phyloP scores from a whole-genome alignment of 2,888 invertebrate genomes.

The Phasia obesa region DNA sequence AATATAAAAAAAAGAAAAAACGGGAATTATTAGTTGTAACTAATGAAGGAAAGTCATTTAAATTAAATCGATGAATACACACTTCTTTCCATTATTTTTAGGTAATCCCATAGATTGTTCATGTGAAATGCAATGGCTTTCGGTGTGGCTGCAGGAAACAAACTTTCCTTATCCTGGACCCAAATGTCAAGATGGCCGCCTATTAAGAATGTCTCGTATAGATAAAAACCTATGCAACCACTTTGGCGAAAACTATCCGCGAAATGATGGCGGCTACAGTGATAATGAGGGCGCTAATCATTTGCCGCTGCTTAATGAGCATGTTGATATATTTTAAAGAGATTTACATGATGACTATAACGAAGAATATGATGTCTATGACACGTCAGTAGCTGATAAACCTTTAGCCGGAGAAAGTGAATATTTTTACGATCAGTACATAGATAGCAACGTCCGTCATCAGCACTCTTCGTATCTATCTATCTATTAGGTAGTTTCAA shows the following conservation, averaged over 20 bases:
- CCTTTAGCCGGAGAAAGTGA: constrained; percentile 90
- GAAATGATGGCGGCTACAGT: constrained; percentile 68
- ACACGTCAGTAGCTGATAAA: constrained; percentile 82
- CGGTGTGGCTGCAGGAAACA: constrained; percentile 91
- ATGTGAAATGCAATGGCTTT: constrained; percentile 91
- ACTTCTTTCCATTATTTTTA: no score
- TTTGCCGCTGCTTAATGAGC: constrained; percentile 86
- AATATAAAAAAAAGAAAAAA: no score
- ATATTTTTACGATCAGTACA: constrained; percentile 92
- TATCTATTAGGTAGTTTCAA: no score
- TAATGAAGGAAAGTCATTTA: no score
- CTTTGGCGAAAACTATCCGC: constrained; percentile 74
- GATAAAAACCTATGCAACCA: constrained; percentile 87
- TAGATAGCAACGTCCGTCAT: no score
- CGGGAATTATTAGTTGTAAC: no score
- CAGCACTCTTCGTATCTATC: no score
- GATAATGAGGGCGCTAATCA: constrained; percentile 78
- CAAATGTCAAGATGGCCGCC: constrained; percentile 89
- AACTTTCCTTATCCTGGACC: constrained; percentile 87
- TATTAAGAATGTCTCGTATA: constrained; percentile 88
- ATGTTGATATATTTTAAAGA: constrained; percentile 87
- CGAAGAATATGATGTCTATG: constrained; percentile 82
- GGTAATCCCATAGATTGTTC: constrained; percentile 93
- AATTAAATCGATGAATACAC: no score
- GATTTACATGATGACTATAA: constrained; percentile 83